Percentiles rank a stretch among this genome's conserved stretches.
phyloP scores from a whole-genome alignment of 2,797 vertebrate genomes.

The Macropus fuliginosus region DNA sequence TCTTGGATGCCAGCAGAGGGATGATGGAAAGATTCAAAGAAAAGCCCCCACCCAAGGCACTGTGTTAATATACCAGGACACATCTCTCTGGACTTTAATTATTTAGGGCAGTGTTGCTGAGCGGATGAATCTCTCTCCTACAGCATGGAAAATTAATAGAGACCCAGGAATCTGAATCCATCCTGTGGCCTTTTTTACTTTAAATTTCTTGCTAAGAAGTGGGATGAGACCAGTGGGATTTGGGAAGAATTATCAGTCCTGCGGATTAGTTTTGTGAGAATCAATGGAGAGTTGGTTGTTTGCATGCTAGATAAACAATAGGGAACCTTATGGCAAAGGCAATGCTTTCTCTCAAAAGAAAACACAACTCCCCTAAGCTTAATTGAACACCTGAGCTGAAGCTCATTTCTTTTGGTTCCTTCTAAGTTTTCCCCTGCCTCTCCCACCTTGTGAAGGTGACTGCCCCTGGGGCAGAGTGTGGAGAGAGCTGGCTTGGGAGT shows the following conservation, averaged over 20 bases:
- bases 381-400: neutral
- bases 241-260: neutral
- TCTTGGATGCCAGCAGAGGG: neutral
- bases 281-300: neutral
- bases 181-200: neutral
- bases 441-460: neutral
- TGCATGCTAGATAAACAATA: neutral
- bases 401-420: neutral
- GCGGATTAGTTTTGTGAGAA: neutral
- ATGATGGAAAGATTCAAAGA: slow-evolving; percentile 14
- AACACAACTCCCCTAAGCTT: neutral
- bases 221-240: neutral
- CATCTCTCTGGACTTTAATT: neutral
- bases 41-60: neutral
- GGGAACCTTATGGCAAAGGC: neutral
- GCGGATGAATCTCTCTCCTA: neutral
- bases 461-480: neutral
- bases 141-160: neutral
- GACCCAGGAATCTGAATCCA: neutral
- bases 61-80: neutral
- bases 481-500: neutral
- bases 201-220: neutral
- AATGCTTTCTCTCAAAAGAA: neutral
- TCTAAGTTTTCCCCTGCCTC: neutral
- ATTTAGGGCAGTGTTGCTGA: neutral